Evolutionary conservation across 2,888 invertebrate species (phyloP), one percentile per base, ranked within the genome.

Genomic region (Palloptera scutellata): DNA sequence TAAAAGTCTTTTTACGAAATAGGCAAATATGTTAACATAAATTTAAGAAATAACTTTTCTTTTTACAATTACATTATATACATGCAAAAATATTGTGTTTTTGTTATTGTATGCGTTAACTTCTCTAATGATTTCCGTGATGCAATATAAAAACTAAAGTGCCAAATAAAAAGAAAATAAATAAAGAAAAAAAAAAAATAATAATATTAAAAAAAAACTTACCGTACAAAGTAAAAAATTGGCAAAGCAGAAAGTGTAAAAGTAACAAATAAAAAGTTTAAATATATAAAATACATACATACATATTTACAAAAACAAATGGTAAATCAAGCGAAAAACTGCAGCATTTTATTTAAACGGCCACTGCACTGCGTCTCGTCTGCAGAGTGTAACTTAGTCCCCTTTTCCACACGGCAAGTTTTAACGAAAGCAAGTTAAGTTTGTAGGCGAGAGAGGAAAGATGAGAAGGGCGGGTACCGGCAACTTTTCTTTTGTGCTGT

Each of bases 21-120:
- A 41, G 15, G 15, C n/a, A 42, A n/a, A 58, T 13, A 52, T 0
- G 11, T 54, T 40, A 67, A 57, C 10, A 58, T 61, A 67, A 74
- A 30, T 30, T 2, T 30, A 30, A 30, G 30, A 4, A 30, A 30
- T 30, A 30, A 30, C 6, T 30, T 30, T 30, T 30, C 30, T 30
- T 2, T 30, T 30, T 30, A 30, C 2, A 30, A 30, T 30, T 6
- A 75, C 73, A 77, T 75, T 20, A 41, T 58, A 3, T 51, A 52
- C 51, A 64, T 41, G 57, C 57, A 17, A 41, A 57, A 40, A 55
- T 19, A 30, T n/a, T 48, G 41, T 9, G 48, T 42, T 11, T 41
- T 11, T 5, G n/a, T 58, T 19, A 40, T 13, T 65, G 20, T 20
- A 19, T 42, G 42, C 17, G 54, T 40, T 53, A 64, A 43, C n/a